phyloP scores from a whole-genome alignment of 2,113 vertebrate genomes.

The Lophius piscatorius region DNA sequence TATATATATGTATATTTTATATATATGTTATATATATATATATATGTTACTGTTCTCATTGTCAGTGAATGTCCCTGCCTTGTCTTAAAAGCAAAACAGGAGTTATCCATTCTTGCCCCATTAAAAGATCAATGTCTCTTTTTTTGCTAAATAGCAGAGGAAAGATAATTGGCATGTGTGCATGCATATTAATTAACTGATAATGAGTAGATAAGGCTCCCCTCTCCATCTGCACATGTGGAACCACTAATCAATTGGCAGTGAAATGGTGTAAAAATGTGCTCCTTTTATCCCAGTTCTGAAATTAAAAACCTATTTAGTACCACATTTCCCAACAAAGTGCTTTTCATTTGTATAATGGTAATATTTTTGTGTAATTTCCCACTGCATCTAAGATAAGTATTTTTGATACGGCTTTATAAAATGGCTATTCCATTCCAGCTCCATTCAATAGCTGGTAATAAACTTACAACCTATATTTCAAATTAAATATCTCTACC shows the following conservation, averaged over 20 bases:
- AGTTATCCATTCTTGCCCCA: conserved; percentile 82
- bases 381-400: conserved; percentile 78
- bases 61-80: conserved; percentile 76
- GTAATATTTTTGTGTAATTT: conserved; percentile 87
- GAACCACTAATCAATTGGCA: conserved; percentile 87
- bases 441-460: conserved; percentile 74
- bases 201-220: conserved; percentile 89
- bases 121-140: conserved; percentile 90
- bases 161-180: conserved; percentile 90
- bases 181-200: conserved; percentile 96
- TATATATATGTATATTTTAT: not conserved
- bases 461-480: conserved; percentile 80
- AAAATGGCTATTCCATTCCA: conserved; percentile 74
- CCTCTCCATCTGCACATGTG: conserved; percentile 85
- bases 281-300: conserved; percentile 82
- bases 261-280: conserved; percentile 79
- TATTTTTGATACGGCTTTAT: conserved; percentile 78
- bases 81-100: conserved; percentile 81
- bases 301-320: conserved; percentile 91
- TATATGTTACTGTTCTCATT: too few relatives aligned
- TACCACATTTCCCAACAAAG: conserved; percentile 88
- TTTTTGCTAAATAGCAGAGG: conserved; percentile 85
- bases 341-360: conserved; percentile 87
- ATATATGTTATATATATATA: too few relatives aligned
- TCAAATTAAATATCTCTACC: conserved; percentile 78